phyloP scores from a whole-genome alignment of 2,113 vertebrate species.

The Scalopus aquaticus region DNA sequence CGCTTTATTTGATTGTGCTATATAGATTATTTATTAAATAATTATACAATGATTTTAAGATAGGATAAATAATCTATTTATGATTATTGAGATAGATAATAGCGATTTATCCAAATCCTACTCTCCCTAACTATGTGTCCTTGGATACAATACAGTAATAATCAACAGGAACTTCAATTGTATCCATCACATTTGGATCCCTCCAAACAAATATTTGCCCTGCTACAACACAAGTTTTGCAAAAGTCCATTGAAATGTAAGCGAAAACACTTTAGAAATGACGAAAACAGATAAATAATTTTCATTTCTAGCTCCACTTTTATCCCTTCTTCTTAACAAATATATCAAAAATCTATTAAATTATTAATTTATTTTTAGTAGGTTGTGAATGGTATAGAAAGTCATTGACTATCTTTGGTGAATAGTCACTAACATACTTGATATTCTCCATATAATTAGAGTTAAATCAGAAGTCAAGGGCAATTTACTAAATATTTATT shows the following conservation, averaged over 20 bases:
- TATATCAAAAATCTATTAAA: too few species aligned
- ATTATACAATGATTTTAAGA: conserved; percentile 21
- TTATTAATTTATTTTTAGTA: conserved; percentile 7
- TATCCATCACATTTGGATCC: not conserved
- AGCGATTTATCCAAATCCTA: not conserved
- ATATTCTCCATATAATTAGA: not conserved
- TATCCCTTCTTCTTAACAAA: too few species aligned
- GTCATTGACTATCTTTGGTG: not conserved
- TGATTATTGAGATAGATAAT: not conserved
- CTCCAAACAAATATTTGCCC: not conserved
- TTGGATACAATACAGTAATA: not conserved
- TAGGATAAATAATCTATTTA: not conserved
- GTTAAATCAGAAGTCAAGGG: conserved; percentile 34
- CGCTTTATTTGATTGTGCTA: not conserved
- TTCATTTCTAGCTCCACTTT: too few species aligned
- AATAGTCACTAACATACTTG: not conserved
- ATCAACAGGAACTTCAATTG: not conserved
- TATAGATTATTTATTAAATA: not conserved
- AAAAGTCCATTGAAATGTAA: not conserved
- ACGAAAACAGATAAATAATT: conserved; percentile 2
- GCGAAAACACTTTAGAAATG: conserved; percentile 29
- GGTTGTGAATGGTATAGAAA: not conserved
- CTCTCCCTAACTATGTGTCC: not conserved
- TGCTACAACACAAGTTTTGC: not conserved
- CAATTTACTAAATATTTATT: not conserved